phyloP scores from a whole-genome alignment of 2,113 vertebrate species.

The Cynoglossus semilaevis region DNA sequence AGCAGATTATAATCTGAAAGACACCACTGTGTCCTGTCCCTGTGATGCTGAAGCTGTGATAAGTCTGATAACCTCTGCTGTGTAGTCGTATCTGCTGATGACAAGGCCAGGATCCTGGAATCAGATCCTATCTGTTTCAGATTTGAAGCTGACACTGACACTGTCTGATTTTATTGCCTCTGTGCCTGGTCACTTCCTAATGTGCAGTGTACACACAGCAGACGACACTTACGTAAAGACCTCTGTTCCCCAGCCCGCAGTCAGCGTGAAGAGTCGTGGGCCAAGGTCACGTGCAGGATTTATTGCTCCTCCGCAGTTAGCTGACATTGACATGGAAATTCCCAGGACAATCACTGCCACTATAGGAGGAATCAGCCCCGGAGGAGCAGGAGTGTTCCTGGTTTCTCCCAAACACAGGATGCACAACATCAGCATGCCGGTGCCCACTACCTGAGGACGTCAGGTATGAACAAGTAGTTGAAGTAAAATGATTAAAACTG shows the following conservation, averaged over 20 bases:
- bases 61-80: conserved; percentile 14
- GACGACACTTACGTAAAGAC: conserved; percentile 77
- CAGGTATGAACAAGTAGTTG: not conserved
- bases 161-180: not conserved
- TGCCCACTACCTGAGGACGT: conserved; percentile 77
- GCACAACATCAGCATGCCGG: conserved; percentile 73
- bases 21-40: not conserved
- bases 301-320: conserved; percentile 82
- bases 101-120: not conserved
- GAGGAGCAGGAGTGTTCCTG: conserved; percentile 76
- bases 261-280: conserved; percentile 82
- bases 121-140: not conserved
- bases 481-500: not conserved
- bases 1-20: not conserved
- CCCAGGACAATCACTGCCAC: conserved; percentile 76
- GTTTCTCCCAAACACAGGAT: conserved; percentile 75
- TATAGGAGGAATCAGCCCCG: conserved; percentile 72
- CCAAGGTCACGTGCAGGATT: conserved; percentile 87
- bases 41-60: not conserved
- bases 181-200: not conserved
- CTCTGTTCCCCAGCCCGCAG: conserved; percentile 85
- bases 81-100: not conserved
- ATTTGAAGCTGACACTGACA: not conserved
- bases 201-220: not conserved
- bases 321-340: conserved; percentile 78